Evolutionary conservation across 2,797 vertebrate species (phyloP), one percentile per base, ranked within the genome.

Genomic region (Lophotriccus pileatus): DNA sequence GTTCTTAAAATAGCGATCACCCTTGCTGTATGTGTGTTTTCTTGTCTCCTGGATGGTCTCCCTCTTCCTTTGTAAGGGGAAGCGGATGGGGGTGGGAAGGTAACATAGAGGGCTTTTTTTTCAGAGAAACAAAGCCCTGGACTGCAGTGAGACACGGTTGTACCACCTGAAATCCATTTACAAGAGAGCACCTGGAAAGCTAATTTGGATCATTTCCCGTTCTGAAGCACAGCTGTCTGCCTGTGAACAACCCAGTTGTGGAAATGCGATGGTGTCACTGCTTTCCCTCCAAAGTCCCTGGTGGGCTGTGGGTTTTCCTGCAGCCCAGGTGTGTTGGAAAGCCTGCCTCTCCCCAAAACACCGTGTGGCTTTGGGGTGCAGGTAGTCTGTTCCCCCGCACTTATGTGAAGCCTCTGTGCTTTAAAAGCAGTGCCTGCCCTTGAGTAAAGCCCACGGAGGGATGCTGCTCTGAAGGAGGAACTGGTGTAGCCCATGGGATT

Each of bases 1-100:
- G 3, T 98, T 98, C 97, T 98, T 97, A 98, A 98, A 98, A 98
- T 98, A 98, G 97, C 93, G 96, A 88, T 63, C 93, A 81, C 59
- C 82, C 84, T 19, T 64, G 84, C 83, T 87, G 90, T 94, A 60
- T 67, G 94, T 97, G 93, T 97, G 85, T 97, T 95, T 97, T 96
- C 84, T 96, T 93, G 87, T 94, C 67, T 95, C 64, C 68, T 67
- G 90, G 53, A 92, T 93, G 92, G 91, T 89, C 23, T 94, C 62
- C 60, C 19, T 62, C 72, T 91, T 91, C 89, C 49, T 82, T 41
- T 76, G 75, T 52, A 28, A 50, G 49, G 53, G 76, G 73, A 68
- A 93, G 70, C 0, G 0, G 82, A 62, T 36, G 28, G 66, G 68
- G 82, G 21, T 0, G 39, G 83, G 66, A 74, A 34, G 44, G 58